Base-by-base conservation (phyloP, 2,113 vertebrate genomes). In the Triplophysa rosa region DNA sequence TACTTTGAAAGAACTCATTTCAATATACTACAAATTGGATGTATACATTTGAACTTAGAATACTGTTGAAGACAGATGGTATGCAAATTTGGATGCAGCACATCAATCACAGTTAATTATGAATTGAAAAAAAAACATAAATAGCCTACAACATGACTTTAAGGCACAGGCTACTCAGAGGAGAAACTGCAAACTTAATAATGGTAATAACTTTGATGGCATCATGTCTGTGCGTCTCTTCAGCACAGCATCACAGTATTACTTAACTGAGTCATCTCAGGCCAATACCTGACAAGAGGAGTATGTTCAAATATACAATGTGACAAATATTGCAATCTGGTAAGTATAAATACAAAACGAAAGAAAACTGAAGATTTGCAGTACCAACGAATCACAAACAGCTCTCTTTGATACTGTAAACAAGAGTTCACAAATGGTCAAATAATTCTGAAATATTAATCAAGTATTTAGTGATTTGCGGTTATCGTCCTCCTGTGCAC, bases 131-230 rank as follows among this genome's bases (percentile, higher is more conserved):
- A 14, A 24, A 52, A 19, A 11, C 6, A 37, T 13, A 45, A 52
- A 54, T 19, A 45, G 33, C 33, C 33, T 37, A 65, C 63, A 33
- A 23, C 29, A 65, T 58, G 47, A 47, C 4, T 21, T 33, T 12
- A 70, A 49, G 54, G n/a, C 29, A 74, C 4, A 11, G 8, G 9
- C 49, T 76, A 75, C 8, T 75, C 56, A 54, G 66, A 56, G 33
- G 47, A 9, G 73, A 82, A 82, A 82, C 49, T 82, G 59, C 77
- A 84, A 79, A 59, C 52, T 70, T 82, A 79, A 81, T 78, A 79
- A 66, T 73, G 19, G 66, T 72, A 82, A 72, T 73, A 82, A 73
- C 78, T 79, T 65, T 80, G 72, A 77, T 47, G 79, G 72, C 64
- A 82, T 65, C 1, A 33, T 47, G 26, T 71, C 64, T 61, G n/a